A percentile compares a stretch with the other conserved stretches of the same genome.
phyloP scores from a whole-genome alignment of 2,797 vertebrate genomes.

The Bucorvus abyssinicus region DNA sequence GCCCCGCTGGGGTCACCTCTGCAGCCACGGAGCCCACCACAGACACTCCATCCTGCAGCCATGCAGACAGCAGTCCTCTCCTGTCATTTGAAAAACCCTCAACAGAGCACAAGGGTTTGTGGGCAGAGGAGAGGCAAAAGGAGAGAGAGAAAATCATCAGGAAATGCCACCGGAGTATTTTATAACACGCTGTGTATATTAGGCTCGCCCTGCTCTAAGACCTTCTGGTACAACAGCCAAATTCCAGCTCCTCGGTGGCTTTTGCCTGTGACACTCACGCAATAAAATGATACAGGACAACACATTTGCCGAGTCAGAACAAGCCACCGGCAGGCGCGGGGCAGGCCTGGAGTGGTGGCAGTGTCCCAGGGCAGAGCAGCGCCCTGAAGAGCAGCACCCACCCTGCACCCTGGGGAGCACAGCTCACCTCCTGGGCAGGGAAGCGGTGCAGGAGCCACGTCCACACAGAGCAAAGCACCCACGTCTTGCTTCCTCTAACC shows the following conservation, averaged over 20 bases:
- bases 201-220: background rate
- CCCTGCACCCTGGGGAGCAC: accelerated
- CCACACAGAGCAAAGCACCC: background rate
- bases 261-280: accelerated
- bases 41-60: background rate
- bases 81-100: background rate
- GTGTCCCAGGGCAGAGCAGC: background rate
- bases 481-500: background rate
- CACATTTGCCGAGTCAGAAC: accelerated
- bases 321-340: accelerated
- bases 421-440: accelerated
- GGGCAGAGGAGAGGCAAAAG: background rate
- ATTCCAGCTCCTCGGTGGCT: background rate
- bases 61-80: background rate
- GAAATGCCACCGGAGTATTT: background rate
- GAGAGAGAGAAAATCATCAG: background rate
- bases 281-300: background rate
- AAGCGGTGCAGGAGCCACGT: accelerated
- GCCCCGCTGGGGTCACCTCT: accelerated
- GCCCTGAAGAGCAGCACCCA: accelerated
- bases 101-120: background rate
- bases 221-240: background rate
- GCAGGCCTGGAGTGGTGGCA: accelerated
- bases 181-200: background rate
- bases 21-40: background rate